phyloP scores from a whole-genome alignment of 1,140 invertebrate species.

The Mycetomoellerius zeteki region DNA sequence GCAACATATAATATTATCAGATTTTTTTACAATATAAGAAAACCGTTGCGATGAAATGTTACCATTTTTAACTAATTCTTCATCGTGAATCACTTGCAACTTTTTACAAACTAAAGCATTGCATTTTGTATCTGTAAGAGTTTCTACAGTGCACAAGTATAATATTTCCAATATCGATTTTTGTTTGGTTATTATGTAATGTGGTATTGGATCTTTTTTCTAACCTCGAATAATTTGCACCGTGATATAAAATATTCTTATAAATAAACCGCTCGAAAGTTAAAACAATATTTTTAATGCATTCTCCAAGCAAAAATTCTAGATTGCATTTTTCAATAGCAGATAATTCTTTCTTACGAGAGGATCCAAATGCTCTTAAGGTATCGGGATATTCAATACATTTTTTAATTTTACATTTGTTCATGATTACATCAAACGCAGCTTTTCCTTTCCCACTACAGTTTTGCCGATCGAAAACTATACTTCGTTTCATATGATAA shows the following conservation, averaged over 20 bases:
- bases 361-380: background rate
- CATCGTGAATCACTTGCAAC: background rate
- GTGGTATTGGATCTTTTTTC: background rate
- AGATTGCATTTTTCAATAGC: background rate
- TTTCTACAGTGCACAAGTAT: background rate
- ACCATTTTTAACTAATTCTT: background rate
- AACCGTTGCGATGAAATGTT: background rate
- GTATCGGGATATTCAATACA: background rate
- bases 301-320: background rate
- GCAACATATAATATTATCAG: background rate
- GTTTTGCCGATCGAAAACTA: background rate
- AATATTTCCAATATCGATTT: background rate
- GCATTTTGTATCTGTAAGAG: background rate
- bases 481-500: background rate
- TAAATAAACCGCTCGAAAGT: background rate
- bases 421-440: background rate
- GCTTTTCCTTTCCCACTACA: background rate
- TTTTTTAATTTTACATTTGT: background rate
- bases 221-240: background rate
- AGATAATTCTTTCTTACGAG: background rate
- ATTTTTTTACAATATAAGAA: background rate
- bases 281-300: background rate
- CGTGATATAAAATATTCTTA: background rate
- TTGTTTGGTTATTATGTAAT: background rate
- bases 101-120: constrained; percentile 4